Base-by-base conservation (phyloP, 2,888 invertebrate species). In the Carterocephalus palaemon region DNA sequence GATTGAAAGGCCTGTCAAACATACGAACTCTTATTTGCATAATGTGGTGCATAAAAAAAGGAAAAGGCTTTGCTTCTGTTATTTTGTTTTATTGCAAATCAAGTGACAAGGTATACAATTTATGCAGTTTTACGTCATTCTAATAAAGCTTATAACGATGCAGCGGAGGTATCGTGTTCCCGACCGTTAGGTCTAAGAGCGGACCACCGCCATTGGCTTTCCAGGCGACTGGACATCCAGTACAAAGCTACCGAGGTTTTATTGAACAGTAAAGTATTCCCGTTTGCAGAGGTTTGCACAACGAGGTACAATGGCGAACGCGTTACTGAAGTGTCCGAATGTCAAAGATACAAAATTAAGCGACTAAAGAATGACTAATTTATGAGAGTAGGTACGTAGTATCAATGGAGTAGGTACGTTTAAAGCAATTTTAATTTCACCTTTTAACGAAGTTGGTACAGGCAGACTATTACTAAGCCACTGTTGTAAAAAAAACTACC, bases 121-220 rank as follows among this genome's bases (percentile, higher is more conserved):
- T 22, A 3, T 20, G 34, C 22, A n/a, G 23, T 23, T 19, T 16
- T 8, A 22, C 36, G 36, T 26, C 34, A 24, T 16, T 19, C 26
- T 42, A 42, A 42, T 34, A 28, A 20, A 26, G 28, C 36, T 22
- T 36, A 37, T 29, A 22, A 16, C n/a, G 29, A 29, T 37, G 28
- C 29, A 43, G 29, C 19, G 29, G 26, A 13, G 32, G 57, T 66
- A 61, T 72, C 68, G 47, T 49, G 55, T 72, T 64, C 54, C 70
- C 46, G 54, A 63, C 70, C 68, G 70, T 69, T 69, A 67, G 53
- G 3, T 40, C 38, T 34, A 57, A 52, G 50, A 53, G 55, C 54
- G 56, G 60, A 60, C 64, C 62, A 60, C 63, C 48, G 42, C 8
- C 19, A 36, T 48, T 49, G 54, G 51, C 42, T 62, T 70, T 67